phyloP scores from a whole-genome alignment of 1,140 invertebrate species.

The Neotoxoptera formosana region DNA sequence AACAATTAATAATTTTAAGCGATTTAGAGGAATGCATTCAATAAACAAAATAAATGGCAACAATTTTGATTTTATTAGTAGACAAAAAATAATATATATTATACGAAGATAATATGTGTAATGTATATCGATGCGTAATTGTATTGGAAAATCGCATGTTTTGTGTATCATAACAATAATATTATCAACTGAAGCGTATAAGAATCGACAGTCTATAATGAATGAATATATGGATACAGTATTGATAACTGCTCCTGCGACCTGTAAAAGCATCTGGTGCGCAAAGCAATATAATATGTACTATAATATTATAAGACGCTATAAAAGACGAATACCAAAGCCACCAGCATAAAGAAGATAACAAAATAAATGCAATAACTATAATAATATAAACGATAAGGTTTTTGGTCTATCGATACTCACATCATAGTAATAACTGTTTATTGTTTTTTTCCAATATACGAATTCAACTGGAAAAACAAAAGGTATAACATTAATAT shows the following conservation, averaged over 20 bases:
- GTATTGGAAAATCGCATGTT: not conserved
- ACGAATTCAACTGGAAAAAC: not conserved
- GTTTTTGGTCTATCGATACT: not conserved
- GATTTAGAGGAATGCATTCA: not conserved
- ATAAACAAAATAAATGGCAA: not conserved
- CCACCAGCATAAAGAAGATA: not conserved
- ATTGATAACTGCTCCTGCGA: not conserved
- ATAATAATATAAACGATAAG: not conserved
- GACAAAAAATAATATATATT: not conserved
- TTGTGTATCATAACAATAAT: not conserved
- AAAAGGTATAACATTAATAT: not conserved
- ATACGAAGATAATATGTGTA: not conserved
- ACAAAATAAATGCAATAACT: not conserved
- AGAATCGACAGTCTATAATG: not conserved
- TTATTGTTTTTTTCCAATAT: not conserved
- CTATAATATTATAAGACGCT: not conserved
- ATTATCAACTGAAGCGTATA: not conserved
- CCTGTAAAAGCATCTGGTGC: not conserved
- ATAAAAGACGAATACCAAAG: not conserved
- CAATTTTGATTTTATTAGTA: not conserved
- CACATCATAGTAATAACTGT: not conserved
- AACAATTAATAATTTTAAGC: not conserved
- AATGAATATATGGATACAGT: not conserved
- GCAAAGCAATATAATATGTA: not conserved
- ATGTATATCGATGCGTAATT: not conserved